Evolutionary conservation across 2,113 vertebrate genomes (phyloP), one percentile per base, ranked within the genome.

Genomic region (Emydura subglobosa): DNA sequence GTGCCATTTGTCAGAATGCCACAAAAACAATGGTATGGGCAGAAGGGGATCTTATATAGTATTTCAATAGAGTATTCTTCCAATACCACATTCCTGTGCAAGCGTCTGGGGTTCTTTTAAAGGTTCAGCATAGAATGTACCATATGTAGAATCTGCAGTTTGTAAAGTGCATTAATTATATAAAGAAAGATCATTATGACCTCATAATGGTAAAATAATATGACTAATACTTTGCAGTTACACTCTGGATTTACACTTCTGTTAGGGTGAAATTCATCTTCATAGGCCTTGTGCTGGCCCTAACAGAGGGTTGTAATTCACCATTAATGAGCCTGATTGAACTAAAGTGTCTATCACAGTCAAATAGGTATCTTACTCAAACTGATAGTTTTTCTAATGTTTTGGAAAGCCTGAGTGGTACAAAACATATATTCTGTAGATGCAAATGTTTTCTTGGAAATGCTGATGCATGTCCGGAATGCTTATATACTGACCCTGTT

Each of bases 231-330:
- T 79, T 53, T 72, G 47, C 27, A 51, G 27, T 68, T 7, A 11
- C 29, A 31, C 10, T 10, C 42, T 59, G 80, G 5, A 79, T 50
- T 0, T 5, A 5, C 44, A 57, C 25, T 80, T 34, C 0, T 16
- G 5, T 7, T 22, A 31, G 31, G 17, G 7, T 84, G 34, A 84
- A 8, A 39, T 55, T 34, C 79, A 14, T 80, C 83, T 31, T 31
- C 74, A 61, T 82, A 42, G 21, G 22, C 17, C 42, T 11, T 31
- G 27, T 81, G 61, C 42, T 87, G 61, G 49, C n/a, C 53, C 47
- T 7, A 44, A 34, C 27, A 82, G 59, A 74, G 59, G 10, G 5
- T 2, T 90, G 53, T 44, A 31, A 76, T 87, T 81, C 83, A 31
- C 53, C 80, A 34, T 87, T 81, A 47, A 76, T 44, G 24, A 74